These are phyloP conservation scores for Stenolophus ochropezus DNA, from an alignment of 2,888 invertebrate species.

Conservation along the genomic window DNA sequence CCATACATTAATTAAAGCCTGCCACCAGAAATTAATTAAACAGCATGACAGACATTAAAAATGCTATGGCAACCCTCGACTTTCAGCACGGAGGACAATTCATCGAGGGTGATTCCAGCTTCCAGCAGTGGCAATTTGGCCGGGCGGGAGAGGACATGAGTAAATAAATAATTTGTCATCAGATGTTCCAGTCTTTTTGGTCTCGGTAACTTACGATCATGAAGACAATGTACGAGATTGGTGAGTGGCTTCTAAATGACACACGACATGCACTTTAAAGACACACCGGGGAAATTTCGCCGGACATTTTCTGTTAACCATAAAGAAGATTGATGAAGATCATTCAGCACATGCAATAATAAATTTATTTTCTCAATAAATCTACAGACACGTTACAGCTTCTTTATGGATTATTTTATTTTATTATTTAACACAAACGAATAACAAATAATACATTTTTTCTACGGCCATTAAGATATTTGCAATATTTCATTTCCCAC, in stretches of 20 bases:
- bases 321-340: background rate
- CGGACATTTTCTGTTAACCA: background rate
- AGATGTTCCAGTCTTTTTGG: no score
- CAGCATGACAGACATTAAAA: conserved; percentile 14
- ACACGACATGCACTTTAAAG: background rate
- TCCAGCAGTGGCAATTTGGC: no score
- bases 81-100: background rate
- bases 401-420: no score
- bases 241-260: background rate
- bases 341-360: background rate
- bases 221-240: background rate
- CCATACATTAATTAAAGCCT: conserved; percentile 24
- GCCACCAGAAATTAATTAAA: conserved; percentile 20
- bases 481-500: no score
- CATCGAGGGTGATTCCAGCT: no score
- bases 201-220: no score
- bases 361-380: background rate
- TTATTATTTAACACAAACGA: no score
- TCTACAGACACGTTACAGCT: no score
- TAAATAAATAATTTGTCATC: no score
- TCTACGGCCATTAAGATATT: no score
- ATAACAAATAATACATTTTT: no score
- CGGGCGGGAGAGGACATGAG: no score
- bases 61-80: background rate
- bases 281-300: background rate